A percentile compares a stretch with the other conserved stretches of the same genome.
These are phyloP conservation scores for Oppia nitens DNA, from an alignment of 1,140 invertebrate species.

Conservation along the genomic window DNA sequence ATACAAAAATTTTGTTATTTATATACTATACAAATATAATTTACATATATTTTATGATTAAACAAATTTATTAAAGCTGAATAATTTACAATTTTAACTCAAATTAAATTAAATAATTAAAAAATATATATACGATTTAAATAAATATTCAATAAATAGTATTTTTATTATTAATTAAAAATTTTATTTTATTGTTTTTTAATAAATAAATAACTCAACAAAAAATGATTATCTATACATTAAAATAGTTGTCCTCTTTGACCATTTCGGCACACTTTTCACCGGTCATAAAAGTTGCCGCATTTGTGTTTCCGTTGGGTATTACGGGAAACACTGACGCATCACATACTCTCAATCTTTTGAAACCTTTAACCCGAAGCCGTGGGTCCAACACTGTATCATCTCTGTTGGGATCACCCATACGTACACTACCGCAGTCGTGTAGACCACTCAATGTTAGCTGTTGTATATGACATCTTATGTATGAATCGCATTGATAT, in stretches of 20 bases:
- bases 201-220: too few species aligned
- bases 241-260: constrained; percentile 17
- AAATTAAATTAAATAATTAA: too few species aligned
- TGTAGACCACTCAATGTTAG: constrained; percentile 59
- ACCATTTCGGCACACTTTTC: constrained; percentile 70
- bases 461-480: constrained; percentile 51
- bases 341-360: constrained; percentile 19
- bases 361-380: constrained; percentile 27
- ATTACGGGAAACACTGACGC: constrained; percentile 21
- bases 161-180: too few species aligned
- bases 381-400: constrained; percentile 45
- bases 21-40: too few species aligned
- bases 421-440: constrained; percentile 61
- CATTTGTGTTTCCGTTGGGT: constrained; percentile 36
- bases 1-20: too few species aligned
- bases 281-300: constrained; percentile 63
- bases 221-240: too few species aligned
- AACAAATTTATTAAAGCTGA: too few species aligned
- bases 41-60: too few species aligned
- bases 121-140: too few species aligned
- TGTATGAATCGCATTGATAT: constrained; percentile 45
- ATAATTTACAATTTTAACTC: too few species aligned
- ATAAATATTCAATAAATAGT: too few species aligned
- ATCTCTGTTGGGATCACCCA: constrained; percentile 42
- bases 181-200: too few species aligned